Evolutionary conservation across 2,888 invertebrate species (phyloP).

Genomic region (Acanthosoma haemorrhoidale): DNA sequence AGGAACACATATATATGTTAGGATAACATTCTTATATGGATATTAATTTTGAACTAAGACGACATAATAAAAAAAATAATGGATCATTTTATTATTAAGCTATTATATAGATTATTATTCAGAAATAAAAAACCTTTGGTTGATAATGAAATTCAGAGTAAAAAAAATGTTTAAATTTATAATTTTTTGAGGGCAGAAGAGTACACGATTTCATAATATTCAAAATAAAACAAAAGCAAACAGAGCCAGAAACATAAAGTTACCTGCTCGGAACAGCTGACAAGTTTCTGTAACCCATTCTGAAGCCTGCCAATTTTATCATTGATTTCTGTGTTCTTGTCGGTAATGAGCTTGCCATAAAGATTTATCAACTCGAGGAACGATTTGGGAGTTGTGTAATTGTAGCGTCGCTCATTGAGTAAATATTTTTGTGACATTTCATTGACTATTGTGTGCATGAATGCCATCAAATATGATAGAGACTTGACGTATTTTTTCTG

Average conservation of each 20-base stretch:
- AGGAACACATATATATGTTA: too few relatives aligned
- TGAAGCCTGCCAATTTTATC: conserved; percentile 74
- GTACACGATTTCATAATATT: neutral
- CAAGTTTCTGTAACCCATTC: conserved; percentile 81
- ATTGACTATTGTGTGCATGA: conserved; percentile 82
- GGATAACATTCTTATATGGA: too few relatives aligned
- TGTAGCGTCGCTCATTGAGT: conserved; percentile 80
- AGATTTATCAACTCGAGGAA: conserved; percentile 88
- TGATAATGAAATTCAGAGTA: neutral
- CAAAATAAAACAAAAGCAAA: neutral
- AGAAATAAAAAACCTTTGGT: neutral
- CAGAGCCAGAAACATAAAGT: too few relatives aligned
- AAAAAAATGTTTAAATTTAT: too few relatives aligned
- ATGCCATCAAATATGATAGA: conserved; percentile 83
- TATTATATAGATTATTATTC: neutral
- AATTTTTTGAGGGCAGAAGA: too few relatives aligned
- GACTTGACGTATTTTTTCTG: conserved; percentile 53
- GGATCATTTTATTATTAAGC: too few relatives aligned
- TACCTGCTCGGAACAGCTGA: conserved; percentile 78
- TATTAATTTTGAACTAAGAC: too few relatives aligned
- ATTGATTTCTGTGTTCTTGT: conserved; percentile 62
- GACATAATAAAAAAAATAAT: too few relatives aligned
- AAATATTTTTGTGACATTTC: conserved; percentile 74
- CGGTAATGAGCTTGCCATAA: conserved; percentile 64
- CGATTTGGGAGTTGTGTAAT: conserved; percentile 94